Base-by-base conservation (phyloP, 2,797 vertebrate species). In the Garrulus glandarius region DNA sequence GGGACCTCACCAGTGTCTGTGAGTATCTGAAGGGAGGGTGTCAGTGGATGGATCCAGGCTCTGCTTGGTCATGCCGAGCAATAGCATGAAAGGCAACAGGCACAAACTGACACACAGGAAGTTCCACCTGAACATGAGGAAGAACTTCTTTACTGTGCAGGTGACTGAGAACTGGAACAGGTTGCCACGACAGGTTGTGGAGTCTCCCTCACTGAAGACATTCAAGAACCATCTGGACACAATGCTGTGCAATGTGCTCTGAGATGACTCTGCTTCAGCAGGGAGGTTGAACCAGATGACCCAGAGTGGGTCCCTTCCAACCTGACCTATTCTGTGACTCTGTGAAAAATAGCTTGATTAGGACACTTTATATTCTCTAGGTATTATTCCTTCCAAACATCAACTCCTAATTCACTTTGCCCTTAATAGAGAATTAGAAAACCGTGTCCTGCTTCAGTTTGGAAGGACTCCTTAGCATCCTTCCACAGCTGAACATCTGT, bases 1-100 rank as follows among this genome's bases (percentile, higher is more conserved):
- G 5, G 12, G 9, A 32, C 22, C 10, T n/a, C 43, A 70, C 4
- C 32, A 32, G 8, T 8, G 18, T 27, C 43, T 43, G 18, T 46
- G 49, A 55, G 26, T 22, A 22, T 32, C 30, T 11, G 13, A 43
- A 15, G 10, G 15, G 36, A 70, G 15, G 5, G 26, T 23, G 65
- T 15, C 41, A 63, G 10, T 15, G 8, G 26, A 47, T 41, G 32
- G 32, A 23, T 8, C 10, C 36, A 49, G 36, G 32, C 36, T 46
- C 30, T 61, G 17, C n/a, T 46, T 3, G 0, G 23, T 2, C 0
- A 1, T 50, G 32, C 27, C 5, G 3, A 49, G 10, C 32, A 41
- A 6, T 1, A 56, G 19, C 1, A n/a, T 11, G 43, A 43, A 12
- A 70, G 15, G 3, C 29, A 65, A 3, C 0, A 2, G 11, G 37